phyloP scores from a whole-genome alignment of 2,113 vertebrate species.

The Penelope pileata region DNA sequence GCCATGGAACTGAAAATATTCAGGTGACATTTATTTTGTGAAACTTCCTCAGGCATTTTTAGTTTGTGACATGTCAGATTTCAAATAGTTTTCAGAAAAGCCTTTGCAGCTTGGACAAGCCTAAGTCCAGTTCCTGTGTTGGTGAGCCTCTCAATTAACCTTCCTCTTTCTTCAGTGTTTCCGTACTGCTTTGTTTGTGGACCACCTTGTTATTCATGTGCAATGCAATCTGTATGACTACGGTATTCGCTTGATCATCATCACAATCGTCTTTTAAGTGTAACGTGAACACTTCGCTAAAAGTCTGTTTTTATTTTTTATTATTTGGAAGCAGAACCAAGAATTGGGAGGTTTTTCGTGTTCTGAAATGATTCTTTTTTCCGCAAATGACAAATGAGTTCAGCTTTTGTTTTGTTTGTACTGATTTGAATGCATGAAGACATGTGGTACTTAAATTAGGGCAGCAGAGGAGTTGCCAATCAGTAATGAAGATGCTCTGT shows the following conservation, averaged over 20 bases:
- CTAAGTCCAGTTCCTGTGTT: not conserved
- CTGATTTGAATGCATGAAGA: constrained; percentile 4
- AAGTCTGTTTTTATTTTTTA: not conserved
- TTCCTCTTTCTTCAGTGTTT: not conserved
- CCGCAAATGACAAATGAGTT: not conserved
- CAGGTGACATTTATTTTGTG: not conserved
- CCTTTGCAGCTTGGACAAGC: not conserved
- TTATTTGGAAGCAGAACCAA: not conserved
- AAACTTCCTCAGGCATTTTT: not conserved
- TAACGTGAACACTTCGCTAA: not conserved
- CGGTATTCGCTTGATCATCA: not conserved
- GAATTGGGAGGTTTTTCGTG: not conserved
- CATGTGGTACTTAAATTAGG: constrained; percentile 14
- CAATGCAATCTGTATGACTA: not conserved
- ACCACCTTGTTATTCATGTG: not conserved
- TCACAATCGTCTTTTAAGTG: not conserved
- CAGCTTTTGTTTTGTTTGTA: constrained; percentile 42
- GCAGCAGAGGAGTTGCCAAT: constrained; percentile 27
- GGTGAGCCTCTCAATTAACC: not conserved
- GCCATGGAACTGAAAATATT: not conserved
- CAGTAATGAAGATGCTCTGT: constrained; percentile 7
- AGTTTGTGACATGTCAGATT: not conserved
- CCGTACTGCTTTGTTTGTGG: not conserved
- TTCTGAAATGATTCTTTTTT: not conserved
- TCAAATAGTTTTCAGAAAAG: rapidly evolving